Evolutionary conservation across 37 sponge, comb jelly and placozoan species (phyloP).

Genomic region (Bolinopsis microptera): DNA sequence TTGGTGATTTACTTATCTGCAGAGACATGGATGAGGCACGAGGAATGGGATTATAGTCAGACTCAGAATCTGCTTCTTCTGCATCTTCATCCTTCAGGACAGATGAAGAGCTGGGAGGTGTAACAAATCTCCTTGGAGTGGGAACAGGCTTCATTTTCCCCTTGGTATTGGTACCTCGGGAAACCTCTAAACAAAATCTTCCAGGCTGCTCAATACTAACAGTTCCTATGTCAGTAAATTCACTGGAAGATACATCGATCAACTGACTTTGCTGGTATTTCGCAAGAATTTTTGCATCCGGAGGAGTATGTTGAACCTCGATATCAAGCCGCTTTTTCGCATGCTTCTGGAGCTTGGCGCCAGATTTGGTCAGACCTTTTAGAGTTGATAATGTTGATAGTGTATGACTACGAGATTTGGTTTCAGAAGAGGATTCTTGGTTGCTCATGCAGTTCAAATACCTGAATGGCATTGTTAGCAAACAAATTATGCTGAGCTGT

Average conservation of each 20-base stretch:
- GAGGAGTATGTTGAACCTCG: neutral
- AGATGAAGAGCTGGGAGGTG: neutral
- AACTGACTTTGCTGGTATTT: neutral
- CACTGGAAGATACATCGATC: neutral
- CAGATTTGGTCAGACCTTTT: neutral
- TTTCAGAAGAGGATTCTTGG: neutral
- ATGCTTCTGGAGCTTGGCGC: neutral
- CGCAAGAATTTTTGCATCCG: neutral
- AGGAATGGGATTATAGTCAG: neutral
- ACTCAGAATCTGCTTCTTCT: neutral
- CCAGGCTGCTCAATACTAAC: neutral
- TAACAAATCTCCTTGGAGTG: neutral
- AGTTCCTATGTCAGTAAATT: neutral
- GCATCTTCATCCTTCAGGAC: neutral
- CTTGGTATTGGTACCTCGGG: neutral
- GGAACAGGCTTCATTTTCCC: neutral
- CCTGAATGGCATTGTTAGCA: too few species aligned
- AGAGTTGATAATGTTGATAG: neutral
- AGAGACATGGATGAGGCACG: neutral
- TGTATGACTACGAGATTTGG: neutral
- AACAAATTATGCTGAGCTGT: too few species aligned
- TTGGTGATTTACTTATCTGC: neutral
- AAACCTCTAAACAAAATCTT: neutral
- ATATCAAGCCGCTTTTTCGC: neutral
- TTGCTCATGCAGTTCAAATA: neutral